phyloP scores from a whole-genome alignment of 2,888 invertebrate species.

The Andrena bicolor region DNA sequence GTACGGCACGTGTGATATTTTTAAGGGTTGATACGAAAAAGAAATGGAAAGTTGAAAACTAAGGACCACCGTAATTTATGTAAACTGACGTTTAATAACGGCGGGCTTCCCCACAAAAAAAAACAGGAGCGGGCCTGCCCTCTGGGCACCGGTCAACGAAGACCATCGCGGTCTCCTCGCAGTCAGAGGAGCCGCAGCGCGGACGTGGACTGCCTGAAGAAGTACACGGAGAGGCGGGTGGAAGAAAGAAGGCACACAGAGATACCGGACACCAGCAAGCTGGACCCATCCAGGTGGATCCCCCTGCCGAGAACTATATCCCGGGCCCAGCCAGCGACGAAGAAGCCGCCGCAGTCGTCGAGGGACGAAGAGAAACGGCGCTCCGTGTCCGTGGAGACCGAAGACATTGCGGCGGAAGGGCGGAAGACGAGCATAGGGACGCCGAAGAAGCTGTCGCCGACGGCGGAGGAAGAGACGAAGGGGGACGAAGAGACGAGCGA shows the following conservation, averaged over 20 bases:
- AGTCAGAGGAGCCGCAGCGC: conserved; percentile 80
- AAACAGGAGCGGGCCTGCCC: conserved; percentile 74
- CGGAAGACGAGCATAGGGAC: not conserved
- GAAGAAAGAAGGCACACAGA: conserved; percentile 80
- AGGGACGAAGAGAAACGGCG: conserved; percentile 62
- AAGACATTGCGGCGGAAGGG: not conserved
- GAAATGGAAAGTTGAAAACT: too few relatives aligned
- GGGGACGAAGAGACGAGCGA: conserved; percentile 23
- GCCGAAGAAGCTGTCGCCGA: conserved; percentile 48
- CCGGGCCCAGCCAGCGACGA: conserved; percentile 46
- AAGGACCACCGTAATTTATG: too few relatives aligned
- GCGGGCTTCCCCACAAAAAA: not conserved
- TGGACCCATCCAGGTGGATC: conserved; percentile 72
- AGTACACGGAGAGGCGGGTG: conserved; percentile 78
- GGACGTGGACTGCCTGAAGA: conserved; percentile 80
- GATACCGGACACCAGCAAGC: conserved; percentile 62
- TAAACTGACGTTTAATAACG: too few relatives aligned
- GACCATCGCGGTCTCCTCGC: conserved; percentile 79
- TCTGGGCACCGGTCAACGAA: conserved; percentile 74
- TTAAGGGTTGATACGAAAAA: too few relatives aligned
- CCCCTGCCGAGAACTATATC: conserved; percentile 64
- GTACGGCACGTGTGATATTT: too few relatives aligned
- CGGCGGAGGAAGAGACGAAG: conserved; percentile 45
- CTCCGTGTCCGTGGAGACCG: conserved; percentile 1
- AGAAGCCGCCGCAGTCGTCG: conserved; percentile 50